A percentile compares a stretch with the other conserved stretches of the same genome.
phyloP scores from a whole-genome alignment of 2,797 vertebrate species.

The Kryptopterus vitreolus region DNA sequence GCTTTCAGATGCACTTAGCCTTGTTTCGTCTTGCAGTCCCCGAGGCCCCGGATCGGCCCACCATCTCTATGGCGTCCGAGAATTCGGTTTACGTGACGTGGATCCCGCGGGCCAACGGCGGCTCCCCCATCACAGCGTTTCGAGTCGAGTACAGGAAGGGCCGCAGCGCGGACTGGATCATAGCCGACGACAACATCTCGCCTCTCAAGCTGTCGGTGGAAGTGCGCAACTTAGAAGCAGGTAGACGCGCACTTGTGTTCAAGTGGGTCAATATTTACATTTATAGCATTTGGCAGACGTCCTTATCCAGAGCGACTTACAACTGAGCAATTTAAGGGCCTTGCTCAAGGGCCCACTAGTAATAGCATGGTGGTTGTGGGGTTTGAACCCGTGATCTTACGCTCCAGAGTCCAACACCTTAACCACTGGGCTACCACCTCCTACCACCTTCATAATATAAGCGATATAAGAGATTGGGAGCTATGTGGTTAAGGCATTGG shows the following conservation, averaged over 20 bases:
- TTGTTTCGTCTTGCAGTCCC: conserved; percentile 71
- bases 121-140: conserved; percentile 94
- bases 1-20: not conserved
- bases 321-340: too few relatives aligned
- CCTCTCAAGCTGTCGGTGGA: conserved; percentile 96
- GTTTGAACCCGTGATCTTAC: too few relatives aligned
- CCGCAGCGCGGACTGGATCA: conserved; percentile 80
- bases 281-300: too few relatives aligned
- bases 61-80: conserved; percentile 89
- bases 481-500: too few relatives aligned
- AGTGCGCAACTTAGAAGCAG: conserved; percentile 89
- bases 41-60: conserved; percentile 92
- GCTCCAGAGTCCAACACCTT: too few relatives aligned
- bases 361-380: too few relatives aligned
- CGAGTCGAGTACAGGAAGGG: conserved; percentile 89
- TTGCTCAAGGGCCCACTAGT: too few relatives aligned
- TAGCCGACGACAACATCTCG: conserved; percentile 90
- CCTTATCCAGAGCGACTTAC: too few relatives aligned
- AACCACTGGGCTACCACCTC: too few relatives aligned
- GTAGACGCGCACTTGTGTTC: conserved; percentile 64
- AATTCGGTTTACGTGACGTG: conserved; percentile 93
- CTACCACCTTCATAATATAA: too few relatives aligned
- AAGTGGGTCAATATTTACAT: too few relatives aligned
- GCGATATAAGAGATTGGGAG: too few relatives aligned
- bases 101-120: conserved; percentile 95